These are phyloP conservation scores for Microctonus brassicae DNA, from an alignment of 2,888 invertebrate species.

Conservation along the genomic window DNA sequence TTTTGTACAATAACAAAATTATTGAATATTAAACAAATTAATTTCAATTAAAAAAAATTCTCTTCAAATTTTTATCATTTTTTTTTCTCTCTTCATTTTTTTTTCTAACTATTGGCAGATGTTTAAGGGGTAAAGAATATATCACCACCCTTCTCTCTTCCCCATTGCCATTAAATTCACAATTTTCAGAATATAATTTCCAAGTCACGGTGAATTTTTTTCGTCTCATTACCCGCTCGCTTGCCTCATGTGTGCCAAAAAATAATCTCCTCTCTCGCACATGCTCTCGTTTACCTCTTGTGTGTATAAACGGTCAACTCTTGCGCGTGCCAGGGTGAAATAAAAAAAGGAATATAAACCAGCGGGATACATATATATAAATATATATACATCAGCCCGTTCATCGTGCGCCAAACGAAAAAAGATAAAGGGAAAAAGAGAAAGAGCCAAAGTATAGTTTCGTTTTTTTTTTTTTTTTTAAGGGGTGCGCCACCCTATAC, in stretches of 20 bases:
- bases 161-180: slow-evolving; percentile 10
- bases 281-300: slow-evolving; percentile 19
- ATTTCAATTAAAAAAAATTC: no score
- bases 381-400: no score
- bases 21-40: no score
- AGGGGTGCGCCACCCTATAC: slow-evolving; percentile 40
- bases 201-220: slow-evolving; percentile 43
- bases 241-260: slow-evolving; percentile 20
- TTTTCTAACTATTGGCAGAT: slow-evolving; percentile 4
- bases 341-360: slow-evolving; percentile 8
- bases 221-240: slow-evolving; percentile 50
- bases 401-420: slow-evolving; percentile 5
- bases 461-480: slow-evolving; percentile 46
- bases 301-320: slow-evolving; percentile 42
- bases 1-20: no score
- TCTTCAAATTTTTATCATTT: not conserved
- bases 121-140: slow-evolving; percentile 2
- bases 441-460: slow-evolving; percentile 25
- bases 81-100: not conserved
- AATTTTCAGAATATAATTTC: slow-evolving; percentile 21
- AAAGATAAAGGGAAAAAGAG: not conserved
- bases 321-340: slow-evolving; percentile 37
- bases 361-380: no score
- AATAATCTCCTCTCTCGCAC: not conserved
- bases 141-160: not conserved